Evolutionary conservation across 2,113 vertebrate genomes (phyloP), one percentile per base, ranked within the genome.

Genomic region (Odobenus rosmarus): DNA sequence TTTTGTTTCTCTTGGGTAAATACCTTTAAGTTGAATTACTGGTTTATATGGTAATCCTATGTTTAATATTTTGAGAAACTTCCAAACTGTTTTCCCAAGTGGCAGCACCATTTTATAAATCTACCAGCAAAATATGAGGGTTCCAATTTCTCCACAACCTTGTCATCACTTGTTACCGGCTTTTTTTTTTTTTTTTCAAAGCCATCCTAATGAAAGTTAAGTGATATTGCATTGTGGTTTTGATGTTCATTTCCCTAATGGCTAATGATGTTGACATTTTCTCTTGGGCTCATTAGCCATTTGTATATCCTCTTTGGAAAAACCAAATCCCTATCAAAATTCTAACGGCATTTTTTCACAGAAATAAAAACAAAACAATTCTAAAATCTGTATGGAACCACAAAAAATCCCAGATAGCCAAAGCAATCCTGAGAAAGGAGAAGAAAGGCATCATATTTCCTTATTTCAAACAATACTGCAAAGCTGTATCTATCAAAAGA

Each of bases 41-140:
- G 5, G 5, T n/a, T 88, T 36, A 64, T 26, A 39, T 24, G 26
- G 12, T 46, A 83, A 57, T n/a, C 39, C n/a, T 36, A 39, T 42
- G 28, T 46, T 64, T 49, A 77, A 36, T 79, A 91, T 93, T 95
- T 77, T 93, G 13, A 91, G 72, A 90, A 92, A 72, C 5, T 21
- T 11, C 5, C 4, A 85, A 72, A 84, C n/a, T 62, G 10, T 49
- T 95, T 89, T 94, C 49, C 82, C 53, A 64, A 64, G 24, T 14
- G 69, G 69, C n/a, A 39, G 26, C 12, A 77, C 23, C 57, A 77
- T 86, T 77, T 86, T 85, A 39, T 11, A 53, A 33, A 24, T 0
- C 9, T 51, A 46, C 10, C 49, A 71, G 24, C 23, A 88, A 39
- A 59, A 10, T 18, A 39, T 76, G 18, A 82, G 42, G 36, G 46